Base-by-base conservation (phyloP, 1,140 invertebrate genomes). In the Psix sp. region DNA sequence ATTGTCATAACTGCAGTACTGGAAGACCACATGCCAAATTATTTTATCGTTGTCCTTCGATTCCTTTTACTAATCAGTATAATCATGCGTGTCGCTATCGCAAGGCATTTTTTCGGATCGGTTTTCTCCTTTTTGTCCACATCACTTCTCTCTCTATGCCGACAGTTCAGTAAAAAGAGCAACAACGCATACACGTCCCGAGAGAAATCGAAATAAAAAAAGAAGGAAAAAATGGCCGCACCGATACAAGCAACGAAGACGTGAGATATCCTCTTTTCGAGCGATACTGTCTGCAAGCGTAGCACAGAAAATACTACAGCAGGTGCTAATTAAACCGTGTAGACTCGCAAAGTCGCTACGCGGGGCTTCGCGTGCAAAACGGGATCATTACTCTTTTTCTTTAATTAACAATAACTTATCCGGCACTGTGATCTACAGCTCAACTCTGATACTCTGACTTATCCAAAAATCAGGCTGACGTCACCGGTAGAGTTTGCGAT, bases 381-480 rank as follows among this genome's bases (percentile, higher is more conserved):
- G 75, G 57, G 74, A 79, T 79, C 75, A 68, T 77, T 74, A 75
- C 72, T 76, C 68, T 78, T 78, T 78, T 79, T 77, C 78, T 77
- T 79, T 78, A 81, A 81, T 81, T 77, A 78, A 73, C 72, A 77
- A 81, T 81, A 80, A 80, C 76, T 78, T 77, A 77, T 78, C 77
- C 59, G 31, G 45, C 71, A 35, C 63, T 51, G 18, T 75, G 60
- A 75, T 72, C 60, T 45, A 56, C 45, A 42, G 57, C 35, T 60
- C 24, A 24, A 40, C 60, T 59, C 35, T 60, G 59, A 74, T 74
- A 56, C n/a, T n/a, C n/a, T 15, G 49, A 21, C 35, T 62, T 65
- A 65, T 63, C 70, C 52, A 33, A 62, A 73, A 67, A 74, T 62
- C 71, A 45, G 40, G 21, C 29, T 57, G 43, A 60, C 70, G 70